Evolutionary conservation across 2,888 invertebrate genomes (phyloP), one percentile per base, ranked within the genome.

Genomic region (Escarpia spicata): DNA sequence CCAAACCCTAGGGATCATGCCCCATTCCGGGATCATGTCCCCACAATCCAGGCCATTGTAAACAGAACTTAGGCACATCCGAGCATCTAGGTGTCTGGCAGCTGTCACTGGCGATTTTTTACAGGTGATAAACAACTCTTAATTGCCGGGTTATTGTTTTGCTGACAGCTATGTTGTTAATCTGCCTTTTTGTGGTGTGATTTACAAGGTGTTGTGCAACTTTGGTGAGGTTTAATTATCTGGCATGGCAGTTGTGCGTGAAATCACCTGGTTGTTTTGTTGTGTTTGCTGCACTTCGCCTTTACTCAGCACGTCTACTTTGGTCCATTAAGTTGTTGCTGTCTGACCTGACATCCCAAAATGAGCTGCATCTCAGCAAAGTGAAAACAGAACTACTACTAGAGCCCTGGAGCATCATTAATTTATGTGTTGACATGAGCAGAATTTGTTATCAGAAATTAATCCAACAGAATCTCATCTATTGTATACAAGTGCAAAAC

Each of bases 11-110:
- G 19, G 52, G 37, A 92, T 60, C 52, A 37, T n/a, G 92, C 45
- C 15, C 58, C 60, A 89, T 75, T 19, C 43, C 89, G 19, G 92
- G 92, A 44, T 89, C 58, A 37, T 91, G 91, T 37, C 91, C 43
- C 6, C 37, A 44, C 43, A 91, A 2, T 43, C 91, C 43, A 15
- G 43, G 91, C n/a, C n/a, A n/a, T 75, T 75, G 75, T 75, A 75
- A n/a, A 75, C 4, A 26, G 26, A 26, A 15, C 19, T 26, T 26
- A 75, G 75, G 52, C 52, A 52, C 75, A 26, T 19, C n/a, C 26
- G 3, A n/a, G 75, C 19, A 26, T n/a, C 26, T 26, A 6, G 75
- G 19, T 75, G 75, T 75, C 75, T 4, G 75, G 75, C 75, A 12
- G 52, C 52, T 52, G 52, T 52, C 52, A 52, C 52, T 52, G 52